A percentile compares a stretch with the other conserved stretches of the same genome.
These are phyloP conservation scores for Sardina pilchardus DNA, from an alignment of 2,113 vertebrate genomes.

Conservation along the genomic window DNA sequence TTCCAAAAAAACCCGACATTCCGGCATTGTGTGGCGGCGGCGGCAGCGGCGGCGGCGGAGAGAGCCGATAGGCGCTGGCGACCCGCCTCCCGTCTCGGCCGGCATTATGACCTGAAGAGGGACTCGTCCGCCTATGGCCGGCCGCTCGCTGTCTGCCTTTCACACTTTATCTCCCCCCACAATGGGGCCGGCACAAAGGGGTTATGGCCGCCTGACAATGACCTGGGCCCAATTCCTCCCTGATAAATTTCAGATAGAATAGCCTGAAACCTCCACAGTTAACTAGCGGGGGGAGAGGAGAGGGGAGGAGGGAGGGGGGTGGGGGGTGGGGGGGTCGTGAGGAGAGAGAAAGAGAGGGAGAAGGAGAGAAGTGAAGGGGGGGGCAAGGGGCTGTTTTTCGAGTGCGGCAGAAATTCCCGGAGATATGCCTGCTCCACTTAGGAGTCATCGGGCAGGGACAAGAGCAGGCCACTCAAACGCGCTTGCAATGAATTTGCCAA, in stretches of 20 bases:
- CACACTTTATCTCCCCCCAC: slow-evolving; percentile 52
- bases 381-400: neutral
- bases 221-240: slow-evolving; percentile 58
- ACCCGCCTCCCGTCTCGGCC: slow-evolving; percentile 38
- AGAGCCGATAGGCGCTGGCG: slow-evolving; percentile 4
- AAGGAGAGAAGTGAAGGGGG: neutral
- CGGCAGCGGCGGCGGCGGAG: slow-evolving; percentile 18
- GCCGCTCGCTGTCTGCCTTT: slow-evolving; percentile 37
- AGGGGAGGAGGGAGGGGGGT: neutral
- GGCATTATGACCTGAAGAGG: slow-evolving; percentile 47
- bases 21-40: slow-evolving; percentile 36
- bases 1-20: slow-evolving; percentile 43
- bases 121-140: neutral
- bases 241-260: slow-evolving; percentile 66
- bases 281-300: slow-evolving; percentile 43
- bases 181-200: slow-evolving; percentile 53
- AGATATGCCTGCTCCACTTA: neutral
- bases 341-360: neutral
- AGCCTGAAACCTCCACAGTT: slow-evolving; percentile 56
- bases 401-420: neutral
- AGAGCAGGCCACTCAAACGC: slow-evolving; percentile 22
- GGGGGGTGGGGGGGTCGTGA: neutral
- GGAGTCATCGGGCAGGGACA: neutral
- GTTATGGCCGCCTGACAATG: slow-evolving; percentile 53
- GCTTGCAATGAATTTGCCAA: slow-evolving; percentile 49